Evolutionary conservation across 2,113 vertebrate species (phyloP).

Genomic region (Narcine bancroftii): DNA sequence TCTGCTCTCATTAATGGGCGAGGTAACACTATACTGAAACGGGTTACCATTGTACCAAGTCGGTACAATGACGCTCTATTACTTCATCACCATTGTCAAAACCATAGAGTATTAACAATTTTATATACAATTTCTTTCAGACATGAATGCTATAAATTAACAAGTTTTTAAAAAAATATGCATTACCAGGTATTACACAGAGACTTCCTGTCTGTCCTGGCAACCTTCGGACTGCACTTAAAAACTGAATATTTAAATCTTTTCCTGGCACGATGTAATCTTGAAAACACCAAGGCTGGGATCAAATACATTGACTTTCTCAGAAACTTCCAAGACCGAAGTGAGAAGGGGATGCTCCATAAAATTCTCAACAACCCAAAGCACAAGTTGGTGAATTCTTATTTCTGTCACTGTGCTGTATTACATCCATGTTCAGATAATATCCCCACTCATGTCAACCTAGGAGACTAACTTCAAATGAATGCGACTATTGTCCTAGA

Average conservation of each 20-base stretch:
- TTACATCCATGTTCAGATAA: neutral
- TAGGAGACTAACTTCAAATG: neutral
- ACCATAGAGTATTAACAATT: neutral
- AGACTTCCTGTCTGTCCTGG: conserved; percentile 44
- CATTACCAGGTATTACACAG: conserved; percentile 42
- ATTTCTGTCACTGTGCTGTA: neutral
- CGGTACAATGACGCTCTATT: too few relatives aligned
- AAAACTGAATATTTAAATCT: conserved; percentile 45
- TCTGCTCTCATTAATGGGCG: neutral
- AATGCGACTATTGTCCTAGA: neutral
- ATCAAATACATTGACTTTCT: conserved; percentile 44
- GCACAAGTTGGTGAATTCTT: conserved; percentile 40
- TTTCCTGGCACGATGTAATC: conserved; percentile 46
- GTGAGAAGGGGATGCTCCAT: conserved; percentile 42
- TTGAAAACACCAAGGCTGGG: conserved; percentile 42
- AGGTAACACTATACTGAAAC: neutral
- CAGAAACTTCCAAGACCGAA: conserved; percentile 44
- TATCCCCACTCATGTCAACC: neutral
- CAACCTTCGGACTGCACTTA: conserved; percentile 44
- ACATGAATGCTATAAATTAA: neutral
- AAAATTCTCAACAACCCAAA: conserved; percentile 48
- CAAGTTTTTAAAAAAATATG: neutral
- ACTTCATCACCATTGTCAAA: too few relatives aligned
- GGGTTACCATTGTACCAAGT: neutral
- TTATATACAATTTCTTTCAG: neutral